Conservation (phyloP, 37 sponge, comb jelly and placozoan genomes). For the Cladorhizidae sp. region DNA sequence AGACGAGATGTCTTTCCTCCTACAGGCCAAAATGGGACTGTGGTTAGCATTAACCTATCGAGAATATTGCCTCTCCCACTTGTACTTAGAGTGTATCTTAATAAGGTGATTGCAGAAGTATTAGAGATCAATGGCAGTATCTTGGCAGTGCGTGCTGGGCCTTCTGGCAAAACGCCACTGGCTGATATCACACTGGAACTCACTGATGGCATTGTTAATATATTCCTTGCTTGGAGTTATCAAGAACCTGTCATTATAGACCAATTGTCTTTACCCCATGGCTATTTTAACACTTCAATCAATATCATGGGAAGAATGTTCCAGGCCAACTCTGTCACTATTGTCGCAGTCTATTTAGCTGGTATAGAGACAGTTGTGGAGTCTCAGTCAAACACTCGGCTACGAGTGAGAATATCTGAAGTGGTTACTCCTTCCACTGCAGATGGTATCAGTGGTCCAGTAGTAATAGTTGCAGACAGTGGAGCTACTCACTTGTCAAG, state of each 20-base stretch:
- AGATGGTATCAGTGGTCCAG: slow-evolving; percentile 28
- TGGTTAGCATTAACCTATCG: slow-evolving; percentile 44
- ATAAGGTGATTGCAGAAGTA: slow-evolving; percentile 8
- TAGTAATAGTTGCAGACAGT: slow-evolving; percentile 9
- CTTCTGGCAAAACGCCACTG: not conserved
- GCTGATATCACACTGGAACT: slow-evolving; percentile 27
- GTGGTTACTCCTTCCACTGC: slow-evolving; percentile 17
- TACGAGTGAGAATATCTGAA: slow-evolving; percentile 26
- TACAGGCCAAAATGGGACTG: slow-evolving; percentile 67
- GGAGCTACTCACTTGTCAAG: slow-evolving; percentile 22
- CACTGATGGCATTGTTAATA: not conserved
- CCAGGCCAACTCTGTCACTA: slow-evolving; percentile 15
- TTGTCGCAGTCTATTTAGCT: slow-evolving; percentile 27
- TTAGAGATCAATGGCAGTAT: not conserved
- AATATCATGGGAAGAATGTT: slow-evolving; percentile 29
- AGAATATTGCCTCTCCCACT: not conserved
- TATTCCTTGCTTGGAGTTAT: slow-evolving; percentile 41
- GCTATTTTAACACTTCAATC: slow-evolving; percentile 50
- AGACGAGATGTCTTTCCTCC: slow-evolving; percentile 33
- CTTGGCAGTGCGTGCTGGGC: slow-evolving; percentile 25
- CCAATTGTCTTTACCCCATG: slow-evolving; percentile 1
- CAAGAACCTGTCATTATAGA: slow-evolving; percentile 4
- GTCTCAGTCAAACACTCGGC: slow-evolving; percentile 25
- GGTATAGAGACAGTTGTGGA: slow-evolving; percentile 26
- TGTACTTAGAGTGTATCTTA: slow-evolving; percentile 17